phyloP scores from a whole-genome alignment of 2,888 invertebrate genomes.

The Zaprionus lineosus region DNA sequence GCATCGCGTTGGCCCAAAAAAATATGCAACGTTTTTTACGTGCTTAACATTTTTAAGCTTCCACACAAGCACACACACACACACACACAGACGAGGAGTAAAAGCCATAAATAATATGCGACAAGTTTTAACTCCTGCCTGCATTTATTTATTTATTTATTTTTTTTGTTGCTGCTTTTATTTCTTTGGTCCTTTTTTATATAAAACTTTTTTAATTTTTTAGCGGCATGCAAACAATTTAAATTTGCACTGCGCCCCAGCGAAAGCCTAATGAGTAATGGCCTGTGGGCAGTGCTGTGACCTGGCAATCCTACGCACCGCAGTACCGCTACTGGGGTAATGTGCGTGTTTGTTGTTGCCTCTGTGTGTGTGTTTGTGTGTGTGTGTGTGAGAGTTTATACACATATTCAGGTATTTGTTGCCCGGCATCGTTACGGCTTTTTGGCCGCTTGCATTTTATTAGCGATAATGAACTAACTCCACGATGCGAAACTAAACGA shows the following conservation, averaged over 20 bases:
- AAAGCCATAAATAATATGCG: constrained; percentile 68
- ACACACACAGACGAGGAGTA: neutral
- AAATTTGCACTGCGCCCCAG: constrained; percentile 59
- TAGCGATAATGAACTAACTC: constrained; percentile 71
- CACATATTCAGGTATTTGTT: neutral
- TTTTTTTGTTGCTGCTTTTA: neutral
- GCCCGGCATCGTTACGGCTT: constrained; percentile 15
- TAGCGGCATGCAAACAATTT: constrained; percentile 63
- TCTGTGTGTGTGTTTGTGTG: constrained; percentile 3
- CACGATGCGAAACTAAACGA: constrained; percentile 46
- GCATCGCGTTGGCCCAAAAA: constrained; percentile 22
- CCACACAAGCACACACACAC: constrained; percentile 4
- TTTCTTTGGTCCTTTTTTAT: too few species aligned
- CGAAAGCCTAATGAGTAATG: constrained; percentile 48
- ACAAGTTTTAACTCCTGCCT: constrained; percentile 41
- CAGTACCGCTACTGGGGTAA: constrained; percentile 7
- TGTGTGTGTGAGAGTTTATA: neutral
- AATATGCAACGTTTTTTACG: constrained; percentile 63
- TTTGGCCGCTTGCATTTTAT: constrained; percentile 61
- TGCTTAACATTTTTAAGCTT: constrained; percentile 69
- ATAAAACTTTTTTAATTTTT: too few species aligned
- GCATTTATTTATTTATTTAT: neutral
- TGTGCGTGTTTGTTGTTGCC: constrained; percentile 18
- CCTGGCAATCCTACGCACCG: constrained; percentile 25
- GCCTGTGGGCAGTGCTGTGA: constrained; percentile 9